Evolutionary conservation across 2,888 invertebrate genomes (phyloP).

Genomic region (Aspidiotus destructor): DNA sequence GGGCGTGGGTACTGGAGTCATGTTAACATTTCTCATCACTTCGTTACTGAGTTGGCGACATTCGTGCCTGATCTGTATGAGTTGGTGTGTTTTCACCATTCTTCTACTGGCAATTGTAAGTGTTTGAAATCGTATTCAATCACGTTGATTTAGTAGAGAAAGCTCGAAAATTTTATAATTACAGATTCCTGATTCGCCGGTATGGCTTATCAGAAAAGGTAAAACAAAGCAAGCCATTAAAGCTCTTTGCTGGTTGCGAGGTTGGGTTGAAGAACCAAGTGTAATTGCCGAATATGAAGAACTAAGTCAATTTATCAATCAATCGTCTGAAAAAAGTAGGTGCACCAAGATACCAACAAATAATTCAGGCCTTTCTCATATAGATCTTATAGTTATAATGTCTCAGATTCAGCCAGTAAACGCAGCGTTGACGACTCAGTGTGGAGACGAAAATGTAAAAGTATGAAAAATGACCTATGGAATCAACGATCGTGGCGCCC

Average conservation of each 20-base stretch:
- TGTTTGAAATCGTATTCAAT: not conserved
- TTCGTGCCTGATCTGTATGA: too few species aligned
- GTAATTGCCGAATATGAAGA: not conserved
- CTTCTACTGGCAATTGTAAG: not conserved
- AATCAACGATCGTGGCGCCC: too few species aligned
- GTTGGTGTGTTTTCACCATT: not conserved
- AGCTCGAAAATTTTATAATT: not conserved
- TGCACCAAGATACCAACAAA: too few species aligned
- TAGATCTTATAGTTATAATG: too few species aligned
- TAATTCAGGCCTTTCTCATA: too few species aligned
- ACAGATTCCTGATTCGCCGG: not conserved
- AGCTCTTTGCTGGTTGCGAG: not conserved
- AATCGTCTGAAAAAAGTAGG: too few species aligned
- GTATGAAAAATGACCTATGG: too few species aligned
- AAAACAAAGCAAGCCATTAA: not conserved
- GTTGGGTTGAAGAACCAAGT: not conserved
- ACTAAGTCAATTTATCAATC: not conserved
- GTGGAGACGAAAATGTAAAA: too few species aligned
- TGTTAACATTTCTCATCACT: not conserved
- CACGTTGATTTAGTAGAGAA: not conserved
- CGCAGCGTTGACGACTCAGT: too few species aligned
- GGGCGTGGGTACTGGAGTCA: not conserved
- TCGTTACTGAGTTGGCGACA: not conserved
- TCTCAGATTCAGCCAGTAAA: too few species aligned
- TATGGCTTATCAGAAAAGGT: not conserved